Conservation (phyloP, 2,113 vertebrate species). For the Tyrannus savana region DNA sequence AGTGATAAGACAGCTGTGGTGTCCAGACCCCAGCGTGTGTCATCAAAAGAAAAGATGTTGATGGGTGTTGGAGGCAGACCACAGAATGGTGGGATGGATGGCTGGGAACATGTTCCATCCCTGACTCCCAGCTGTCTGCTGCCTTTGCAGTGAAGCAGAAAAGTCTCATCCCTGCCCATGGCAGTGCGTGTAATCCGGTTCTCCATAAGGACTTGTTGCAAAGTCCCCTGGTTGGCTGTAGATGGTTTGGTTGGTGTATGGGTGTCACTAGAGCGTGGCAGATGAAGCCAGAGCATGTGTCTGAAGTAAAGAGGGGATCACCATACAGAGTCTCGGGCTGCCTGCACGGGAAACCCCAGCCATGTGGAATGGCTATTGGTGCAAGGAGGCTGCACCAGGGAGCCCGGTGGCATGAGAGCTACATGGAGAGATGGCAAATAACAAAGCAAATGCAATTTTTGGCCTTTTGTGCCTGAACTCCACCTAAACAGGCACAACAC, state of each 20-base stretch:
- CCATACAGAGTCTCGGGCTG: too few relatives aligned
- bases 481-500: neutral
- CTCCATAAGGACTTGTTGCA: neutral
- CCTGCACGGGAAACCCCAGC: neutral
- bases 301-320: neutral
- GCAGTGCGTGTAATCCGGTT: fast-evolving
- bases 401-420: neutral
- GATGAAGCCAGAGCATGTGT: neutral
- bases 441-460: neutral
- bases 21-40: too few relatives aligned
- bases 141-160: neutral
- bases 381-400: too few relatives aligned
- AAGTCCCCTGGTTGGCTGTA: neutral
- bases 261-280: neutral
- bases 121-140: neutral
- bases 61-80: neutral
- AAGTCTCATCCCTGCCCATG: neutral
- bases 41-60: neutral
- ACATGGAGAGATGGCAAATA: neutral
- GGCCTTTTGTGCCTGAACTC: neutral
- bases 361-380: fast-evolving
- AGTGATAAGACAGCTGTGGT: neutral
- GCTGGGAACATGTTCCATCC: neutral
- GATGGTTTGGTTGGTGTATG: neutral
- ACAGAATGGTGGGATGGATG: neutral